These are phyloP conservation scores for Antennarius maculatus DNA, from an alignment of 2,797 vertebrate species.

Conservation along the genomic window DNA sequence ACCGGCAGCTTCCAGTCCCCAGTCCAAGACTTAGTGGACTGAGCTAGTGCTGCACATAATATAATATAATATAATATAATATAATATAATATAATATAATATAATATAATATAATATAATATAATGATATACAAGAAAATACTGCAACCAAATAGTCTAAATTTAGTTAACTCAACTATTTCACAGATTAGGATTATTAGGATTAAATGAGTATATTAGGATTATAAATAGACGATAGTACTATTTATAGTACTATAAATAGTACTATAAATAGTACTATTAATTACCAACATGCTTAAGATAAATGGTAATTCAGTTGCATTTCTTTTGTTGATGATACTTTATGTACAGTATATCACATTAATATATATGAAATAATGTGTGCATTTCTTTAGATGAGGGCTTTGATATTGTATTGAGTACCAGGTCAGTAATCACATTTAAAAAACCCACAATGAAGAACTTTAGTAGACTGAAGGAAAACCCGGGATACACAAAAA, in stretches of 20 bases:
- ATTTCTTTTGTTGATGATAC: background rate
- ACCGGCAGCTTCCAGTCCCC: too few relatives aligned
- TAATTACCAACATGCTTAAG: background rate
- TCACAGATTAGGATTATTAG: slow-evolving; percentile 1
- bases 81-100: too few relatives aligned
- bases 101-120: slow-evolving; percentile 24
- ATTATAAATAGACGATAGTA: too few relatives aligned
- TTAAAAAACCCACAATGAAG: background rate
- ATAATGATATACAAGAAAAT: slow-evolving; percentile 8
- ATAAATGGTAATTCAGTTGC: background rate
- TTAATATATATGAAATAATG: background rate
- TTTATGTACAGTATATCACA: background rate
- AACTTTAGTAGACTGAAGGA: background rate
- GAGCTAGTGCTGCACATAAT: too few relatives aligned
- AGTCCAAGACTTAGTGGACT: too few relatives aligned
- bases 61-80: too few relatives aligned
- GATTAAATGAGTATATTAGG: background rate
- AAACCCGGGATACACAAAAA: too few relatives aligned
- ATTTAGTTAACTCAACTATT: background rate
- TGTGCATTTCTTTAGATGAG: background rate
- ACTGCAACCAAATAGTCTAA: background rate
- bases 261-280: background rate
- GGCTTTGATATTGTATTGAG: too few relatives aligned
- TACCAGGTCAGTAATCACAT: background rate
- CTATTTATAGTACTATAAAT: background rate